Percentiles rank a stretch among this genome's conserved stretches.
Conservation (phyloP, 1,140 invertebrate genomes). For the Portunus trituberculatus region DNA sequence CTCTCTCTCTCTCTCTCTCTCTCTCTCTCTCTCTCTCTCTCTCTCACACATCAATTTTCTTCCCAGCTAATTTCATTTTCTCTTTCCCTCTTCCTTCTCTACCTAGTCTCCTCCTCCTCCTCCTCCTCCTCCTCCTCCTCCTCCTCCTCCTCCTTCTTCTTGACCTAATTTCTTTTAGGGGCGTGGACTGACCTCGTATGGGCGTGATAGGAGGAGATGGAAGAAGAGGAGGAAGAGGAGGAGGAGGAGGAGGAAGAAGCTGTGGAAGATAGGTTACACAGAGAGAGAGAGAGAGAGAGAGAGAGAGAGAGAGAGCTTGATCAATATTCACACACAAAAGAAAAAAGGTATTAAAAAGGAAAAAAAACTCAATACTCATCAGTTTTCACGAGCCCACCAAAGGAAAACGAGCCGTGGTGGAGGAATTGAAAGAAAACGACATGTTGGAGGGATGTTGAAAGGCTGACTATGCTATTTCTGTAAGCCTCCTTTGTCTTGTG, state of each 20-base stretch:
- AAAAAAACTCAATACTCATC: background rate
- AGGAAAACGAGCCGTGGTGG: background rate
- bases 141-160: too few species aligned
- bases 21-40: slow-evolving; percentile 28
- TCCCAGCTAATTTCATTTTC: too few species aligned
- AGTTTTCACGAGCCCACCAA: too few species aligned
- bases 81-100: background rate
- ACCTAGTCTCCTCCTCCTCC: background rate
- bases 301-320: too few species aligned
- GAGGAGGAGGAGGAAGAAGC: background rate
- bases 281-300: background rate
- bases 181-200: too few species aligned
- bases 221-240: too few species aligned
- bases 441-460: too few species aligned
- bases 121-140: too few species aligned
- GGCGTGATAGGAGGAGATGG: background rate
- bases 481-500: too few species aligned
- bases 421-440: background rate
- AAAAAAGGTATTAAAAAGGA: background rate
- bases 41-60: slow-evolving; percentile 17
- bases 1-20: background rate
- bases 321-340: too few species aligned
- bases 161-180: too few species aligned
- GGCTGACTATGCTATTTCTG: too few species aligned
- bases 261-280: background rate